Percentiles rank a stretch among this genome's conserved stretches.
Conservation (phyloP, 2,888 invertebrate genomes). For the Agonopterix heracliana region DNA sequence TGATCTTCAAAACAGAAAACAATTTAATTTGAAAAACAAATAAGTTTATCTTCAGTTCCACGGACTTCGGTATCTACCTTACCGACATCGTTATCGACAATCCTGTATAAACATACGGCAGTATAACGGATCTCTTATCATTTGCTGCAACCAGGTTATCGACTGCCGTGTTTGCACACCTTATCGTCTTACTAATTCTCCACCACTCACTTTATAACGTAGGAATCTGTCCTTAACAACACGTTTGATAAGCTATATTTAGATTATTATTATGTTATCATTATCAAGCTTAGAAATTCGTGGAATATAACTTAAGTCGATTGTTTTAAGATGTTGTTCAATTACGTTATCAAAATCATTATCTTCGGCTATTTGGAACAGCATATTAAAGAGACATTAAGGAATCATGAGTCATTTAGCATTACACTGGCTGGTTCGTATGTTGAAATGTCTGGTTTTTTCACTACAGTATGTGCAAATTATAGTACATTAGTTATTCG, state of each 20-base stretch:
- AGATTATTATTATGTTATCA: slow-evolving; percentile 32
- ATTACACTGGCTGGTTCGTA: slow-evolving; percentile 18
- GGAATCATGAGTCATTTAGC: slow-evolving; percentile 30
- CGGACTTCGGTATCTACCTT: too few species aligned
- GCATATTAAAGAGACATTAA: slow-evolving; percentile 21
- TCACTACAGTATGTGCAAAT: slow-evolving; percentile 45
- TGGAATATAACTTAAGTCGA: slow-evolving; percentile 16
- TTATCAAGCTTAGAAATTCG: slow-evolving; percentile 15
- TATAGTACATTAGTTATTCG: slow-evolving; percentile 52
- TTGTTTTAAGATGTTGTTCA: slow-evolving; percentile 19
- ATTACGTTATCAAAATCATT: slow-evolving; percentile 22
- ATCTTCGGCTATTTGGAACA: slow-evolving; percentile 33
- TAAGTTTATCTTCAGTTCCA: too few species aligned
- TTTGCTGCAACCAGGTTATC: slow-evolving; percentile 65
- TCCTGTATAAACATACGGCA: slow-evolving; percentile 11
- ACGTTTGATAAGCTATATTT: slow-evolving; percentile 57
- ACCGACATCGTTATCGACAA: neutral
- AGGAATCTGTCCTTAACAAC: slow-evolving; percentile 36
- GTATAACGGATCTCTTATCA: slow-evolving; percentile 49
- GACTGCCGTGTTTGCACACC: slow-evolving; percentile 58
- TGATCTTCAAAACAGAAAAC: neutral
- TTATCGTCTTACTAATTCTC: slow-evolving; percentile 55
- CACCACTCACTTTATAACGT: slow-evolving; percentile 46
- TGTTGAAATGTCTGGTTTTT: slow-evolving; percentile 33
- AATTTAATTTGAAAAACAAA: neutral